Conservation (phyloP, 2,888 invertebrate species). For the Barypeithes pellucidus region DNA sequence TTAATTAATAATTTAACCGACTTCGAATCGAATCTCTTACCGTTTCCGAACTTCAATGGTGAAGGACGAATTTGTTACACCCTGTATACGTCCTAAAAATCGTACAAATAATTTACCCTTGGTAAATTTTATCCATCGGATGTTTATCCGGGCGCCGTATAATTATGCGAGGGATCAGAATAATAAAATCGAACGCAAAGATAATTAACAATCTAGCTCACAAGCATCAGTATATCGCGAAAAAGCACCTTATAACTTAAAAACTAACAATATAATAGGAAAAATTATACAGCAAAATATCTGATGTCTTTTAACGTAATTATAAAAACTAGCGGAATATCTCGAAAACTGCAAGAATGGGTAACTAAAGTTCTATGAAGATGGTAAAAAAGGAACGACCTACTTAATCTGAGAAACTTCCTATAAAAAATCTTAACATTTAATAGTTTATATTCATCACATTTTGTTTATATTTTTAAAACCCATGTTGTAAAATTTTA, state of each 20-base stretch:
- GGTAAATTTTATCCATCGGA: no score
- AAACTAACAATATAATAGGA: constrained; percentile 25
- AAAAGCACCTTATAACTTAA: constrained; percentile 25
- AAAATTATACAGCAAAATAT: constrained; percentile 25
- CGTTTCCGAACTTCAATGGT: no score
- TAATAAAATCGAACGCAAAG: constrained; percentile 5
- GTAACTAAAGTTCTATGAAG: constrained; percentile 31
- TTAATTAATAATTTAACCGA: no score
- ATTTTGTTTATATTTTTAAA: constrained; percentile 30
- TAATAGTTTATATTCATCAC: constrained; percentile 44
- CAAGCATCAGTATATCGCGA: constrained; percentile 24
- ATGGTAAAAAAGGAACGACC: constrained; percentile 26
- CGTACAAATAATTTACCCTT: no score
- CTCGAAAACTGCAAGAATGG: constrained; percentile 29
- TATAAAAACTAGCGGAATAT: constrained; percentile 22
- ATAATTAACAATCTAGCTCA: constrained; percentile 16
- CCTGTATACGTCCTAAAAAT: no score
- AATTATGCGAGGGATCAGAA: neutral
- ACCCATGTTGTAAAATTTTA: constrained; percentile 24
- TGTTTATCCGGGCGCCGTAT: neutral
- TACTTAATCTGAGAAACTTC: constrained; percentile 13
- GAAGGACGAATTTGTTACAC: no score
- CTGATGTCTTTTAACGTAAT: constrained; percentile 32
- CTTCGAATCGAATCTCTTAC: no score
- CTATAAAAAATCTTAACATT: constrained; percentile 31